Percentiles rank a stretch among this genome's conserved stretches.
phyloP scores from a whole-genome alignment of 2,888 invertebrate species.

The Charanyca ferruginea region DNA sequence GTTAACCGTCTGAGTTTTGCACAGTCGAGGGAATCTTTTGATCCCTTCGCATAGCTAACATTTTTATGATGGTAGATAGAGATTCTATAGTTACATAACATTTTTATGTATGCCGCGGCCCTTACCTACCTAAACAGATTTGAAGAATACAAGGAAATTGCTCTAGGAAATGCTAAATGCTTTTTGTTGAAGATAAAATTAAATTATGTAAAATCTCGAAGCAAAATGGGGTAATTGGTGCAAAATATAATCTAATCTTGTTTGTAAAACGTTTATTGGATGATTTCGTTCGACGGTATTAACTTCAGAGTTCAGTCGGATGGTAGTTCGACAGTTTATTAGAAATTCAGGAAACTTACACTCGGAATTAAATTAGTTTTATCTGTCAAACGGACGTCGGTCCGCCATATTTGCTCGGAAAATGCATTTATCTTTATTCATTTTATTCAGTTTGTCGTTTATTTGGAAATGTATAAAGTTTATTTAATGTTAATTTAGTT shows the following conservation, averaged over 20 bases:
- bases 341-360: conserved; percentile 41
- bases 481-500: too few species aligned
- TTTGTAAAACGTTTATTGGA: conserved; percentile 37
- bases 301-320: conserved; percentile 36
- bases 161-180: neutral
- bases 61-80: conserved; percentile 53
- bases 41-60: conserved; percentile 68
- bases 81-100: conserved; percentile 38
- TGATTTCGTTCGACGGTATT: conserved; percentile 42
- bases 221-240: conserved; percentile 24
- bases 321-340: conserved; percentile 49
- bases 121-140: conserved; percentile 10
- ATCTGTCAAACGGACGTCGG: conserved; percentile 9
- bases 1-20: conserved; percentile 75
- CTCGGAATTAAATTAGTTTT: conserved; percentile 35
- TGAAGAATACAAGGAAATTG: neutral
- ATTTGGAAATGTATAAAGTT: neutral
- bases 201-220: conserved; percentile 9
- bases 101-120: neutral
- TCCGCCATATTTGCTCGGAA: conserved; percentile 21
- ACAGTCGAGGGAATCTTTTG: conserved; percentile 80
- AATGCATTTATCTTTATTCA: conserved; percentile 6
- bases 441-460: neutral
- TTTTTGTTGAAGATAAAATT: conserved; percentile 5
- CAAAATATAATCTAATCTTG: conserved; percentile 44